Conservation (phyloP, 2,113 vertebrate species). For the Myotis yumanensis region DNA sequence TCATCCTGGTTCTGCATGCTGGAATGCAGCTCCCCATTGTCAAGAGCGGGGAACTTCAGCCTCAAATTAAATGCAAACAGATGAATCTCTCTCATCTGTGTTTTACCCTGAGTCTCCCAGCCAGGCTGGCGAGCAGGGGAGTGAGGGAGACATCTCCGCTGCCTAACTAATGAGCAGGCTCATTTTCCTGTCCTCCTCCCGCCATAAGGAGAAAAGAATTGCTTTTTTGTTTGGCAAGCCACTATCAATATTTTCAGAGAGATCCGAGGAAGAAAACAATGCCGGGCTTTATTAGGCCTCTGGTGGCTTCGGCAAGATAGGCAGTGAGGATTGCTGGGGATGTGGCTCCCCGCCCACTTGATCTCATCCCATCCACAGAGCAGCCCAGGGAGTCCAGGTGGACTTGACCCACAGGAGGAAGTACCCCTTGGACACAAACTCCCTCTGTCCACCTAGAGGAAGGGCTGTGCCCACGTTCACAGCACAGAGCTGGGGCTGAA, state of each 20-base stretch:
- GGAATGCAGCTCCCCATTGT: constrained; percentile 41
- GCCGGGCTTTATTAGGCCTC: background rate
- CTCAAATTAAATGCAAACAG: constrained; percentile 80
- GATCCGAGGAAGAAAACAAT: background rate
- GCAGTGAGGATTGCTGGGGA: background rate
- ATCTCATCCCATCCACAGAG: background rate
- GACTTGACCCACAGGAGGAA: background rate
- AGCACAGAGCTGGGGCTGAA: background rate
- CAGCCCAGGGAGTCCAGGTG: background rate
- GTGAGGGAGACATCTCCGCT: background rate
- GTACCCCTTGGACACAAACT: background rate
- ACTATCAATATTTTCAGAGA: constrained; percentile 47
- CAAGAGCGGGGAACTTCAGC: constrained; percentile 55
- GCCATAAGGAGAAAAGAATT: background rate
- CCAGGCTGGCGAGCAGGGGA: background rate
- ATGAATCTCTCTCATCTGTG: constrained; percentile 53
- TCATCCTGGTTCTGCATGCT: constrained; percentile 21
- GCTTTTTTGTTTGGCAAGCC: constrained; percentile 46
- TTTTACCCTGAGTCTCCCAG: constrained; percentile 27
- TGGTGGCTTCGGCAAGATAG: background rate
- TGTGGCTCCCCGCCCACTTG: background rate
- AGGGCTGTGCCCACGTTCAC: background rate
- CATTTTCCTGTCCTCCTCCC: background rate
- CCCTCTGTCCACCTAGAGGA: background rate
- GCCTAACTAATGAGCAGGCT: constrained; percentile 52